phyloP scores from a whole-genome alignment of 2,113 vertebrate genomes.

The Athene cunicularia region DNA sequence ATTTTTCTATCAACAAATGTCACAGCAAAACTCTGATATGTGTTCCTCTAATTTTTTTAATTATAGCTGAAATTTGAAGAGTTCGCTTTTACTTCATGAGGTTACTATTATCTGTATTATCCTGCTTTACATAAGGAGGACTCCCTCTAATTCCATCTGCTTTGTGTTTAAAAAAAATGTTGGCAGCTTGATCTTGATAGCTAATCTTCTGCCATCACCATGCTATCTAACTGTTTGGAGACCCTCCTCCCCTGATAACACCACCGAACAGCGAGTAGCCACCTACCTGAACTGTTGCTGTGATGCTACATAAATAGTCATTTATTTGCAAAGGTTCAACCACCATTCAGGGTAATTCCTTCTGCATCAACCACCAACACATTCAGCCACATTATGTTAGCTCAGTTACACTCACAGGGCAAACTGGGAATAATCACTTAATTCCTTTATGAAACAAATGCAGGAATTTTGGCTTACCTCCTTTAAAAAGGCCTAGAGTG shows the following conservation, averaged over 20 bases:
- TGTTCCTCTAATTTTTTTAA: background rate
- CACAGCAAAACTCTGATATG: background rate
- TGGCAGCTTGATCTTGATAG: background rate
- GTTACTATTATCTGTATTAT: background rate
- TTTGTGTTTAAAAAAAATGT: background rate
- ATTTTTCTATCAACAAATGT: background rate
- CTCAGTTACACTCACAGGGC: background rate
- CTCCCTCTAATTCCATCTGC: background rate
- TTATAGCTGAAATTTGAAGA: background rate
- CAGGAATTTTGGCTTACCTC: background rate
- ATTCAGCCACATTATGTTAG: background rate
- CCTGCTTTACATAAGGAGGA: background rate
- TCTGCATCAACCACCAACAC: background rate
- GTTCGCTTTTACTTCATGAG: background rate
- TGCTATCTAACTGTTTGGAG: background rate
- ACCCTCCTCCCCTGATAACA: background rate
- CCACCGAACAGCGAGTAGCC: background rate
- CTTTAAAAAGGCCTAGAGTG: background rate
- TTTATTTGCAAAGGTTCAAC: background rate
- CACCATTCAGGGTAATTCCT: background rate
- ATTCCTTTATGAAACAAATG: background rate
- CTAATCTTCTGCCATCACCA: background rate
- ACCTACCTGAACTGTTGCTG: background rate
- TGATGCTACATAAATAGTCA: background rate
- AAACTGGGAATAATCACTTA: background rate